These are phyloP conservation scores for Tortricodes alternella DNA, from an alignment of 2,888 invertebrate species.

Conservation along the genomic window DNA sequence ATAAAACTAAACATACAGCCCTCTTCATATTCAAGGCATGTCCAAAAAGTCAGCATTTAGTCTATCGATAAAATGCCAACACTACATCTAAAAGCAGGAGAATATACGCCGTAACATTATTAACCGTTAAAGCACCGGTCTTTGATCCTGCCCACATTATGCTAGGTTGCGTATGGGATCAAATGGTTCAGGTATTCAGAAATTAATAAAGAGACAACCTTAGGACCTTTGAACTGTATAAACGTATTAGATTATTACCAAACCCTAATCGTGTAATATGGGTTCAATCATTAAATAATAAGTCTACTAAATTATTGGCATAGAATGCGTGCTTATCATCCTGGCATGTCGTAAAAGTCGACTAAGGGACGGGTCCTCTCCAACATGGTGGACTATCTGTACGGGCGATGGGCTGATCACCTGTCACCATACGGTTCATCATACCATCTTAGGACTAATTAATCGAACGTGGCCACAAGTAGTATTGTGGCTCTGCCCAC, in stretches of 20 bases:
- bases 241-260: conserved; percentile 23
- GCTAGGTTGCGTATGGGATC: conserved; percentile 13
- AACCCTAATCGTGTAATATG: conserved; percentile 4
- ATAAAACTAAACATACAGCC: no score
- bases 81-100: background rate
- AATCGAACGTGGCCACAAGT: no score
- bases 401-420: no score
- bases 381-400: no score
- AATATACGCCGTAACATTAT: conserved; percentile 6
- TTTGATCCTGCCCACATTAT: conserved; percentile 20
- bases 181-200: conserved; percentile 17
- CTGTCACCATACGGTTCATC: no score
- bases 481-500: no score
- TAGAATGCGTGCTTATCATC: no score
- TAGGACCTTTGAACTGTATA: conserved; percentile 15
- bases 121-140: conserved; percentile 9
- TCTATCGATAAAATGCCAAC: background rate
- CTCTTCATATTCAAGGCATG: no score
- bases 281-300: conserved; percentile 1
- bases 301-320: no score
- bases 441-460: no score
- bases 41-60: background rate
- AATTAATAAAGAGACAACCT: conserved; percentile 27
- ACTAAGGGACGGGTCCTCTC: no score
- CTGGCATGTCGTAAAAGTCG: no score